Conservation (phyloP, 2,797 vertebrate species). For the Zenarchopterus dispar region DNA sequence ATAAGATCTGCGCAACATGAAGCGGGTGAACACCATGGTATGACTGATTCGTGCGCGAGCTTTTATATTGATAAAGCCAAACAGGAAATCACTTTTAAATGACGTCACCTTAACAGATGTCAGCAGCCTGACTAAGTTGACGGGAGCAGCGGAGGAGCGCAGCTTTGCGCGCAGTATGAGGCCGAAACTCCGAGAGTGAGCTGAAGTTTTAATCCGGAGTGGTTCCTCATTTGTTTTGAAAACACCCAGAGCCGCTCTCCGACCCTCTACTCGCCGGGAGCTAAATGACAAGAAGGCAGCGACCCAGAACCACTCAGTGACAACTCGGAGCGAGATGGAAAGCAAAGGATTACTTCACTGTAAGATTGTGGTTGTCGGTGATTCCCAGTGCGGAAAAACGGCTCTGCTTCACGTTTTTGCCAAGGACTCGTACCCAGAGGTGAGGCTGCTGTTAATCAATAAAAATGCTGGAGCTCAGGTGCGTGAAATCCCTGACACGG, state of each 20-base stretch:
- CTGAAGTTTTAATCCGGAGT: conserved; percentile 45
- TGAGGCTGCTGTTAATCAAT: conserved; percentile 48
- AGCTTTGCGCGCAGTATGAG: conserved; percentile 53
- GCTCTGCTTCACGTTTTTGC: conserved; percentile 95
- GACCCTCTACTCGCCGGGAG: conserved; percentile 19
- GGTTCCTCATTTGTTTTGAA: neutral
- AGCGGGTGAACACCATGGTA: too few relatives aligned
- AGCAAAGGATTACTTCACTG: conserved; percentile 88
- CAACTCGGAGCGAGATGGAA: conserved; percentile 82
- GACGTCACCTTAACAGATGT: conserved; percentile 31
- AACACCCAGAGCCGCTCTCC: conserved; percentile 15
- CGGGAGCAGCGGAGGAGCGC: conserved; percentile 47
- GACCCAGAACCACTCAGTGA: conserved; percentile 43
- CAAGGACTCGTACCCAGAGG: conserved; percentile 95
- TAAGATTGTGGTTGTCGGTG: conserved; percentile 95
- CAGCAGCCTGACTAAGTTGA: conserved; percentile 12
- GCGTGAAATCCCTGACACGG: conserved; percentile 17
- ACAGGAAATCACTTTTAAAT: conserved; percentile 11
- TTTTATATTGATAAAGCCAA: conserved; percentile 49
- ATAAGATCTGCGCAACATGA: too few relatives aligned
- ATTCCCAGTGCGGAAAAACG: conserved; percentile 93
- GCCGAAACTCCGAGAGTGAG: conserved; percentile 14
- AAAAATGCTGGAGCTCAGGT: neutral
- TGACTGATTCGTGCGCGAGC: neutral
- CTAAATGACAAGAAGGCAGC: conserved; percentile 65